Evolutionary conservation across 2,888 invertebrate genomes (phyloP).

Genomic region (Pandemis corylana): DNA sequence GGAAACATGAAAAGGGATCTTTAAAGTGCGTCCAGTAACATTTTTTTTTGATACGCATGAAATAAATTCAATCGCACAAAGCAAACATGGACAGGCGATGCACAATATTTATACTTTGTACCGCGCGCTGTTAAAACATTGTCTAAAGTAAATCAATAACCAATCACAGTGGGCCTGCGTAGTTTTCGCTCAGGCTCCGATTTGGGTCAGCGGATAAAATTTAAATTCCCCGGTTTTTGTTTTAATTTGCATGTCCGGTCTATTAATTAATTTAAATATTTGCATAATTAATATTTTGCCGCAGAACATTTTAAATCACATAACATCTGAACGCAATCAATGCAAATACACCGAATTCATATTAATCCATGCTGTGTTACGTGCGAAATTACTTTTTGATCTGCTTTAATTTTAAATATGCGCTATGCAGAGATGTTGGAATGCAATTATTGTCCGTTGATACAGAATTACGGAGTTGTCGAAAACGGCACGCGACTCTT

Average conservation of each 20-base stretch:
- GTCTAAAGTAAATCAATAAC: conserved; percentile 71
- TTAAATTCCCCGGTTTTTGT: conserved; percentile 47
- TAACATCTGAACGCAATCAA: background rate
- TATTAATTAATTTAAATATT: conserved; percentile 20
- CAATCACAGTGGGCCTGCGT: conserved; percentile 69
- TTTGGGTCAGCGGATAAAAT: conserved; percentile 69
- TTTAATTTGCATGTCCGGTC: conserved; percentile 2
- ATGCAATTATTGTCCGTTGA: background rate
- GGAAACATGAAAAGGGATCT: background rate
- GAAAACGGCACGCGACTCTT: background rate
- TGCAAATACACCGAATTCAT: background rate
- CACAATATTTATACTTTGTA: conserved; percentile 31
- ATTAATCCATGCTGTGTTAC: background rate
- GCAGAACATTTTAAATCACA: background rate
- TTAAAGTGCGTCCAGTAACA: background rate
- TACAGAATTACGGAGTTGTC: background rate
- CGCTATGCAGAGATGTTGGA: background rate
- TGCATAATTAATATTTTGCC: conserved; percentile 9
- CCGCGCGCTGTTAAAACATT: conserved; percentile 48
- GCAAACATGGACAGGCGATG: background rate
- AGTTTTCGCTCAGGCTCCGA: conserved; percentile 63
- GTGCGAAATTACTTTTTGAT: conserved; percentile 3
- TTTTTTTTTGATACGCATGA: background rate
- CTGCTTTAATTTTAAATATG: conserved; percentile 2
- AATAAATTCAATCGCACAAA: conserved; percentile 1